These are phyloP conservation scores for Zaprionus vittiger DNA, from an alignment of 1,140 invertebrate species.

Conservation along the genomic window DNA sequence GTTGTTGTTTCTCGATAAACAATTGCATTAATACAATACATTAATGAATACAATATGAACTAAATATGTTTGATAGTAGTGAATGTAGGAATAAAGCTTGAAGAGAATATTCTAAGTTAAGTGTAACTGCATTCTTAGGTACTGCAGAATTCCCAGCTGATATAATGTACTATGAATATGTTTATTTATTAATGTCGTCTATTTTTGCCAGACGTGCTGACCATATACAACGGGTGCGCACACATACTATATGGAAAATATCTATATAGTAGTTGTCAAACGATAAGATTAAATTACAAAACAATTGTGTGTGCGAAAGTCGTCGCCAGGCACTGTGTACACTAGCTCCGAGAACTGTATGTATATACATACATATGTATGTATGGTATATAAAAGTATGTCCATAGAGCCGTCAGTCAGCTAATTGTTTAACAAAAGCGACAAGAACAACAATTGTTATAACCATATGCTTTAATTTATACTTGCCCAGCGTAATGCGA, in stretches of 20 bases:
- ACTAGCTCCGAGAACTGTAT: background rate
- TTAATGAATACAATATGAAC: conserved; percentile 31
- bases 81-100: background rate
- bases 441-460: conserved; percentile 45
- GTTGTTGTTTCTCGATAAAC: conserved; percentile 14
- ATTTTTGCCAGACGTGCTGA: background rate
- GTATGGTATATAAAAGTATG: conserved; percentile 31
- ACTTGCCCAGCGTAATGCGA: conserved; percentile 47
- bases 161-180: conserved; percentile 1
- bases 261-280: conserved; percentile 57
- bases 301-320: conserved; percentile 55
- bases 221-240: background rate
- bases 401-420: conserved; percentile 25
- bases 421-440: conserved; percentile 72
- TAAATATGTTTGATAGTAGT: too few species aligned
- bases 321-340: conserved; percentile 11
- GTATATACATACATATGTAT: conserved; percentile 24
- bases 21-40: conserved; percentile 61
- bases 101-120: background rate
- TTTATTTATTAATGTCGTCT: background rate
- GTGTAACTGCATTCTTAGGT: background rate
- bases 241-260: conserved; percentile 20
- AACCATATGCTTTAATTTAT: conserved; percentile 49
- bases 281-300: conserved; percentile 82
- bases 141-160: background rate